Percentiles rank a stretch among this genome's conserved stretches.
Conservation (phyloP, 1,140 invertebrate species). For the Pseudomyrmex cubaensis region DNA sequence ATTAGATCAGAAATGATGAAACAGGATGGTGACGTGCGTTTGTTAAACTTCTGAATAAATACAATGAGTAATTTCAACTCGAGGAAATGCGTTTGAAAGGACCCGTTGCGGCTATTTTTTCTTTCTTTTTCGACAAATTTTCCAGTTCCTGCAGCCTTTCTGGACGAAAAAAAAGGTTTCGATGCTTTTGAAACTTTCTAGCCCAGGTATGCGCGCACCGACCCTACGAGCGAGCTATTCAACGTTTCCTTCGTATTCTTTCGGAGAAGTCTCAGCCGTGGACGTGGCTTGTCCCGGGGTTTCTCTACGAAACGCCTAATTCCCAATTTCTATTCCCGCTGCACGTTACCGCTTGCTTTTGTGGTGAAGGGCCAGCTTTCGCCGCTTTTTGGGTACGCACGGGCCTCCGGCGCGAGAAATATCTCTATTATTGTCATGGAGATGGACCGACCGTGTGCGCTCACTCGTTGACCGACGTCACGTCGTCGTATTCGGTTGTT, state of each 20-base stretch:
- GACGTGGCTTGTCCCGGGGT: slow-evolving; percentile 36
- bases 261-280: slow-evolving; percentile 66
- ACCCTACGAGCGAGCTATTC: slow-evolving; percentile 62
- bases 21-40: neutral
- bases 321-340: slow-evolving; percentile 80
- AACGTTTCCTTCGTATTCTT: slow-evolving; percentile 75
- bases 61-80: neutral
- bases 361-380: slow-evolving; percentile 28
- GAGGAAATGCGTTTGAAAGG: neutral
- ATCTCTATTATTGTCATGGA: slow-evolving; percentile 85
- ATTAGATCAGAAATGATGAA: neutral
- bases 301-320: slow-evolving; percentile 78
- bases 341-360: slow-evolving; percentile 38
- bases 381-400: slow-evolving; percentile 77
- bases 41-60: neutral
- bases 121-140: slow-evolving; percentile 47
- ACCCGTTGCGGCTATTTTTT: neutral
- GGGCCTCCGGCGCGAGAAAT: slow-evolving; percentile 72
- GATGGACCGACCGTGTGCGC: slow-evolving; percentile 73
- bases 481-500: slow-evolving; percentile 32
- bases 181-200: slow-evolving; percentile 32
- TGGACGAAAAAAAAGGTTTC: slow-evolving; percentile 6
- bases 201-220: slow-evolving; percentile 71
- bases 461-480: slow-evolving; percentile 31
- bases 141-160: slow-evolving; percentile 20